Percentiles rank a stretch among this genome's conserved stretches.
Evolutionary conservation across 2,797 vertebrate species (phyloP).

Genomic region (Sebastes vulpes): DNA sequence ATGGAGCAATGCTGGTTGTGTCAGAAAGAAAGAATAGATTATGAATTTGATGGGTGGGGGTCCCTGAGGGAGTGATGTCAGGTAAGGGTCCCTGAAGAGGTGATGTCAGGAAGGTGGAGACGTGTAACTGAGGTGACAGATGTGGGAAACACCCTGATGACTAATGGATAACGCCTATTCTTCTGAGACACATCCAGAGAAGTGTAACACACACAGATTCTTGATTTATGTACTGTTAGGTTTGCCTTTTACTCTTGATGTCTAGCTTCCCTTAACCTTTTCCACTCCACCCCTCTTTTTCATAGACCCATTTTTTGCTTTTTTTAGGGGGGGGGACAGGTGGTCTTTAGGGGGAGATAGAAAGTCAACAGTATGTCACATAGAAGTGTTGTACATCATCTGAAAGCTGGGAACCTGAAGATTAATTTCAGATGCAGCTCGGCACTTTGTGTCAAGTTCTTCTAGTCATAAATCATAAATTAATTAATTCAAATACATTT

Average conservation of each 20-base stretch:
- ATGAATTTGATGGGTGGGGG: conserved; percentile 2
- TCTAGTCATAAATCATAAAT: no score
- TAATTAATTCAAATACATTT: no score
- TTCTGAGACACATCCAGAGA: conserved; percentile 1
- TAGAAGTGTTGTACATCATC: no score
- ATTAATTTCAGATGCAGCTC: no score
- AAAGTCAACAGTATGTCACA: no score
- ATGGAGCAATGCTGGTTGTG: neutral
- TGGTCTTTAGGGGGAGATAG: no score
- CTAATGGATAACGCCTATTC: conserved; percentile 22
- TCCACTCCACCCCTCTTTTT: no score
- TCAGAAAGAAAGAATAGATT: neutral
- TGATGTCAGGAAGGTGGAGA: conserved; percentile 50
- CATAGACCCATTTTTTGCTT: no score
- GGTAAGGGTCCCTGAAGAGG: conserved; percentile 6
- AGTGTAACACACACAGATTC: neutral
- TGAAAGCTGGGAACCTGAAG: no score
- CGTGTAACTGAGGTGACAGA: conserved; percentile 22
- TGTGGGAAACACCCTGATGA: conserved; percentile 40
- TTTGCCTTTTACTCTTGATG: neutral
- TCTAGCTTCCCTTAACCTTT: neutral
- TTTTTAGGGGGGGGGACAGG: no score
- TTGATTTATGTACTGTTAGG: neutral
- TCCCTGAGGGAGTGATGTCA: conserved; percentile 47
- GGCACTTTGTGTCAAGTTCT: no score